phyloP scores from a whole-genome alignment of 2,888 invertebrate genomes.

The Chymomyza caudatula region DNA sequence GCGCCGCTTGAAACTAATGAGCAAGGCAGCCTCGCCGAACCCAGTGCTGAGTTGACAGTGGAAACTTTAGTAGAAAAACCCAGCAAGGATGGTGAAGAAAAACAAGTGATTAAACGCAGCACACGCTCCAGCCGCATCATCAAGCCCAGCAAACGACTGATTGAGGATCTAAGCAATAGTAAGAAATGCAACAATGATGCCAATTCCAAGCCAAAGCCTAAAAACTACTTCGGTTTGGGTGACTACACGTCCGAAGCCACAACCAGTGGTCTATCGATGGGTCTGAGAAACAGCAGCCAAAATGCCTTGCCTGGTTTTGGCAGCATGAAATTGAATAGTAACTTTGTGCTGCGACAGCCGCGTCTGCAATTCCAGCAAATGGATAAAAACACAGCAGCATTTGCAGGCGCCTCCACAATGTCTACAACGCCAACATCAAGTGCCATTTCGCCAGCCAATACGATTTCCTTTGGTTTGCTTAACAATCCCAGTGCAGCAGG shows the following conservation, averaged over 20 bases:
- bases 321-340: slow-evolving; percentile 47
- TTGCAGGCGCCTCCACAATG: slow-evolving; percentile 20
- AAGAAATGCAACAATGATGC: slow-evolving; percentile 38
- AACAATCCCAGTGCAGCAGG: slow-evolving; percentile 12
- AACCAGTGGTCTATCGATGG: slow-evolving; percentile 17
- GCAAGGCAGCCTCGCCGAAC: slow-evolving; percentile 35
- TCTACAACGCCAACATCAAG: slow-evolving; percentile 33
- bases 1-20: slow-evolving; percentile 21
- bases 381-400: slow-evolving; percentile 24
- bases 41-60: neutral
- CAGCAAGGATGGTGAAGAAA: slow-evolving; percentile 66
- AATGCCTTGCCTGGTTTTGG: slow-evolving; percentile 44
- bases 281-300: slow-evolving; percentile 12
- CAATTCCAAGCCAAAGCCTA: slow-evolving; percentile 43
- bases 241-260: slow-evolving; percentile 29
- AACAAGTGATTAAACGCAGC: slow-evolving; percentile 85
- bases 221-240: slow-evolving; percentile 68
- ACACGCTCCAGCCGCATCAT: slow-evolving; percentile 91
- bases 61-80: neutral
- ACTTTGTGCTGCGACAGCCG: slow-evolving; percentile 74
- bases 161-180: slow-evolving; percentile 82
- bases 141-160: slow-evolving; percentile 91
- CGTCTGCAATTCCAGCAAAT: slow-evolving; percentile 74
- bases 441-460: slow-evolving; percentile 39
- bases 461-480: slow-evolving; percentile 42